Evolutionary conservation across 2,888 invertebrate genomes (phyloP).

Genomic region (Troides oblongomaculatus): DNA sequence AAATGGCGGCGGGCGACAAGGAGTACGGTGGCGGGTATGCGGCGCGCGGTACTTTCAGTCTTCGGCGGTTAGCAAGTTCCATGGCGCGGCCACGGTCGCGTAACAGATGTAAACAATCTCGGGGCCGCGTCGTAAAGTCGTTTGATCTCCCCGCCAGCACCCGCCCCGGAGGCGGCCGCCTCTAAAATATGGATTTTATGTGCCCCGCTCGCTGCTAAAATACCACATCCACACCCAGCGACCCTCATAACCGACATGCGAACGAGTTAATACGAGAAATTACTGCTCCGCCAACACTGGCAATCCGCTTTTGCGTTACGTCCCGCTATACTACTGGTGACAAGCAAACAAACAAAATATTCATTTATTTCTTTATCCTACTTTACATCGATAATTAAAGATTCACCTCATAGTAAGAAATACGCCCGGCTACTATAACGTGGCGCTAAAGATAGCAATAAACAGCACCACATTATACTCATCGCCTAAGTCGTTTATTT

Average conservation of each 20-base stretch:
- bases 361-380: no score
- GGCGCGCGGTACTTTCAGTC: constrained; percentile 48
- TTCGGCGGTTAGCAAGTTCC: constrained; percentile 73
- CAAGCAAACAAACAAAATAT: no score
- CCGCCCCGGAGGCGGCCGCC: constrained; percentile 43
- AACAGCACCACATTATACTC: no score
- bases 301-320: background rate
- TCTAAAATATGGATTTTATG: constrained; percentile 79
- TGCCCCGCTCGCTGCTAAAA: constrained; percentile 68
- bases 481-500: no score
- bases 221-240: constrained; percentile 66
- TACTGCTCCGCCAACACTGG: constrained; percentile 16
- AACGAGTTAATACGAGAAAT: constrained; percentile 33
- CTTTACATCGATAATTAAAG: no score
- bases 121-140: constrained; percentile 73
- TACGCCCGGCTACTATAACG: no score
- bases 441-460: no score
- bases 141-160: constrained; percentile 69
- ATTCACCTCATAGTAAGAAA: no score
- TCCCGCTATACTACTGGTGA: background rate
- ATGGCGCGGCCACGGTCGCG: constrained; percentile 64
- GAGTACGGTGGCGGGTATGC: background rate
- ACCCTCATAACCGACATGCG: constrained; percentile 62
- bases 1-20: background rate
- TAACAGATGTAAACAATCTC: constrained; percentile 79